phyloP scores from a whole-genome alignment of 2,113 vertebrate genomes.

The Daboia siamensis region DNA sequence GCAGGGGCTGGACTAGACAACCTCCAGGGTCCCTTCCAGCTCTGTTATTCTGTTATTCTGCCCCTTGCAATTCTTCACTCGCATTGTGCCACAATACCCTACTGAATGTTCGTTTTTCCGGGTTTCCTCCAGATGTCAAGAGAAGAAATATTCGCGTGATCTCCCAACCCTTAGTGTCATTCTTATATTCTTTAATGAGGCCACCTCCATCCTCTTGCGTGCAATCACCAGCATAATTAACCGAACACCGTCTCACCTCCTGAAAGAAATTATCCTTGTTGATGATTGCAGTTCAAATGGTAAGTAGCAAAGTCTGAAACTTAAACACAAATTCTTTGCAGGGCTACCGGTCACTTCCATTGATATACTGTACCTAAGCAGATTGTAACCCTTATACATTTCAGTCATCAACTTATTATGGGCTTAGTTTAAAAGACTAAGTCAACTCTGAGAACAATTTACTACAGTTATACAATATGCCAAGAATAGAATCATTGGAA shows the following conservation, averaged over 20 bases:
- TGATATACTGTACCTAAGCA: neutral
- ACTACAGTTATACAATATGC: neutral
- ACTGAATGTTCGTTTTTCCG: conserved; percentile 13
- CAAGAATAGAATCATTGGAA: neutral
- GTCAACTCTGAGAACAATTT: neutral
- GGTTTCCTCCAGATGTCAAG: conserved; percentile 65
- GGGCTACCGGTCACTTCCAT: neutral
- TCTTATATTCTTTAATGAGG: conserved; percentile 79
- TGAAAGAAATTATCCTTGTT: conserved; percentile 79
- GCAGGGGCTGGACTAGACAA: no score
- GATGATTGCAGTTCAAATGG: conserved; percentile 77
- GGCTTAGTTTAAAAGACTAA: neutral
- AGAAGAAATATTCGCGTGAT: conserved; percentile 65
- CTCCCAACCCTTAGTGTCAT: conserved; percentile 75
- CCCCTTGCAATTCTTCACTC: neutral
- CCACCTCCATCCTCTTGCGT: conserved; percentile 73
- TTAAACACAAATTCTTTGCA: neutral
- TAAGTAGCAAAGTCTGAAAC: conserved; percentile 30
- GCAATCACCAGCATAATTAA: conserved; percentile 74
- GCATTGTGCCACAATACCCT: neutral
- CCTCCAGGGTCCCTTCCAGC: no score
- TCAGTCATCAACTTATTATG: neutral
- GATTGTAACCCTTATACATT: neutral
- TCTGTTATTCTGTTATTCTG: no score
- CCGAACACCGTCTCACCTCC: conserved; percentile 66